Percentiles rank a stretch among this genome's conserved stretches.
Conservation (phyloP, 1,140 invertebrate species). For the Melitaea cinxia region DNA sequence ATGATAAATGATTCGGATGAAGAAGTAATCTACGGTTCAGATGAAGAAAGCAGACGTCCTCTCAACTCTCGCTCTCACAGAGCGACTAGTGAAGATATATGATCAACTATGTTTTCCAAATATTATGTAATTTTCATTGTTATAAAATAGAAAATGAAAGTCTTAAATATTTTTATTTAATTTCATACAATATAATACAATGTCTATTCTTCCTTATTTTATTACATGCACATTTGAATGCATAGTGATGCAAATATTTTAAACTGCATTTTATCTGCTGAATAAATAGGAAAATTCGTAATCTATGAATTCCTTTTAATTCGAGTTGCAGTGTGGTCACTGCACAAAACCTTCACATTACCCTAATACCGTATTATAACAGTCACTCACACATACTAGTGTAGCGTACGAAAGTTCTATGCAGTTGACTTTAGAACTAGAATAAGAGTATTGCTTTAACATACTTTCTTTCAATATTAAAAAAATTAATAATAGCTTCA, state of each 20-base stretch:
- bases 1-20: conserved; percentile 99
- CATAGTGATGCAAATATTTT: too few relatives aligned
- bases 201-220: not conserved
- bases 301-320: too few relatives aligned
- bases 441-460: too few relatives aligned
- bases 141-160: conserved; percentile 55
- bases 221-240: too few relatives aligned
- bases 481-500: too few relatives aligned
- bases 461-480: too few relatives aligned
- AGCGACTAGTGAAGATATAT: conserved; percentile 68
- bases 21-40: conserved; percentile 97
- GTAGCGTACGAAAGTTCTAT: too few relatives aligned
- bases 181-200: not conserved
- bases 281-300: not conserved
- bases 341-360: too few relatives aligned
- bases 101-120: conserved; percentile 51
- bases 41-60: conserved; percentile 91
- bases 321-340: too few relatives aligned
- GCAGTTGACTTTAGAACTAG: too few relatives aligned
- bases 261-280: not conserved
- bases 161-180: conserved; percentile 1
- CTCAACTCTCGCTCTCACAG: conserved; percentile 83
- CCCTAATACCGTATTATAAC: too few relatives aligned
- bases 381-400: too few relatives aligned
- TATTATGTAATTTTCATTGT: conserved; percentile 62